Base-by-base conservation (phyloP, 53 echinoderm and acorn worm genomes). In the Mesocentrotus franciscanus region DNA sequence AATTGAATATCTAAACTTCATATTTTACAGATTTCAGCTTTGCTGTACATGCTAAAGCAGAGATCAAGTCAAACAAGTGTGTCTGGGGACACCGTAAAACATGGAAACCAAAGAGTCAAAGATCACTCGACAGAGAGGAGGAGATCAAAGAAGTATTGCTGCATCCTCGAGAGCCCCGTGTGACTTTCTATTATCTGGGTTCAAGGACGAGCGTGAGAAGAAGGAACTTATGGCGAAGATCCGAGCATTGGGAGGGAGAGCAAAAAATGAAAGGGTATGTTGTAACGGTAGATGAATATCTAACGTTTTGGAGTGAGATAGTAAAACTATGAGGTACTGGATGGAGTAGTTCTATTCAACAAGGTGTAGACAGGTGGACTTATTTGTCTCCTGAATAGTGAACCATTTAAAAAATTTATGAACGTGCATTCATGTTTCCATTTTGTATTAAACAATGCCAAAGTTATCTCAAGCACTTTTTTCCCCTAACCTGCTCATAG, bases 121-220 rank as follows among this genome's bases (percentile, higher is more conserved):
- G 61, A 36, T 91, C 35, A 66, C 91, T 34, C 61, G 91, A 60
- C 58, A 58, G n/a, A 58, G 87, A n/a, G 58, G 59, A 81, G 34
- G 81, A 10, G 26, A 59, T 56, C 58, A 90, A 11, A 58, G 14
- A 12, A 90, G 60, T 66, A 9, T 91, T 35, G 1, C 94, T 10
- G 94, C 94, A 34, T 58, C 94, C 9, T 83, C 94, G 0, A 84
- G 84, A 39, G 79, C 61, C 14, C 59, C 8, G 1, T 94, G 89
- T 85, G 85, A 64, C 24, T 94, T 94, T n/a, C 56, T 94, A 22
- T 42, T 94, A 15, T 85, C 95, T 26, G 95, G 95, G n/a, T 94
- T 94, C 29, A 64, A 4, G 16, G 85, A 85, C 70, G 95, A 94
- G 71, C 32, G 13, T 2, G 62, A 26, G 42, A 94, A 85, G 56